phyloP scores from a whole-genome alignment of 2,113 vertebrate genomes.

The Pandion haliaetus region DNA sequence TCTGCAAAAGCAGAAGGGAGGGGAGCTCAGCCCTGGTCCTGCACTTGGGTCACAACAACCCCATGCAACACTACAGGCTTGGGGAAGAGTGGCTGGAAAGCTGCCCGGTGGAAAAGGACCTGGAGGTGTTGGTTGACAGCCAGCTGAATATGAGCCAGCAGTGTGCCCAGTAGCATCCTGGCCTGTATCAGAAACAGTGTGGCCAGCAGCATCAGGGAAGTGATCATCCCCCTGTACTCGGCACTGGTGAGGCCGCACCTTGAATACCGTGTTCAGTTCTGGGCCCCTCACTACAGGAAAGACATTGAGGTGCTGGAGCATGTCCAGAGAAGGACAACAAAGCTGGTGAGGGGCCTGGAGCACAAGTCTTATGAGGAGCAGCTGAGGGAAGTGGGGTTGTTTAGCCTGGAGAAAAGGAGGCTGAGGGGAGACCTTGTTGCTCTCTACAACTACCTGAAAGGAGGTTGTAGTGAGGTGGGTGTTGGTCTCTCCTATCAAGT shows the following conservation, averaged over 20 bases:
- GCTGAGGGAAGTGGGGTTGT: background rate
- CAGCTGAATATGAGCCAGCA: background rate
- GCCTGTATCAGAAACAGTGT: background rate
- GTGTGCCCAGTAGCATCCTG: background rate
- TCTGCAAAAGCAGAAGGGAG: background rate
- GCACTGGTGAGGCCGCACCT: background rate
- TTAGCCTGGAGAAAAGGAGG: background rate
- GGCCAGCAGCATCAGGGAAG: background rate
- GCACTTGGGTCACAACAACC: background rate
- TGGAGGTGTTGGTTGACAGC: background rate
- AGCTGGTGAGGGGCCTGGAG: background rate
- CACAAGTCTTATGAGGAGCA: background rate
- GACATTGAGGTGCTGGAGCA: background rate
- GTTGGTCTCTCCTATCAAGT: background rate
- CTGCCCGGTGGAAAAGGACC: background rate
- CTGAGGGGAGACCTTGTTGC: background rate
- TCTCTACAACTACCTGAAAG: background rate
- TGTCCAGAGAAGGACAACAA: background rate
- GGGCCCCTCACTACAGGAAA: background rate
- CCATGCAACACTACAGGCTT: background rate
- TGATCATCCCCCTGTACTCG: background rate
- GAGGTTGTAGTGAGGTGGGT: background rate
- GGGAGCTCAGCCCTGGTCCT: background rate
- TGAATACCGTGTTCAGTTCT: background rate
- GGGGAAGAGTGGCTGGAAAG: background rate